Base-by-base conservation (phyloP, 2,797 vertebrate genomes). In the Alfaro cultratus region DNA sequence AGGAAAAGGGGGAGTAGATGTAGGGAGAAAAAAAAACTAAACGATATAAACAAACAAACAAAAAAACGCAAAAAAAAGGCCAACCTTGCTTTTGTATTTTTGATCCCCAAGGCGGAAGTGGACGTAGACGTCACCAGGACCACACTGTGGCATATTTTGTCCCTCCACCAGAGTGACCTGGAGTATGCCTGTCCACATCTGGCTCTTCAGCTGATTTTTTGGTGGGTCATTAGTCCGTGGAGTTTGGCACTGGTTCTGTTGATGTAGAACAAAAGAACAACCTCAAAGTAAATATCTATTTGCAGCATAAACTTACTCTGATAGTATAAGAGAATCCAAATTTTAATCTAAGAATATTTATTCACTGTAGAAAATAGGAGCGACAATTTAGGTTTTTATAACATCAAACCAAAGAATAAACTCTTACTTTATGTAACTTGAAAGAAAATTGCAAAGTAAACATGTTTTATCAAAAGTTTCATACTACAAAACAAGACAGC, bases 41-140 rank as follows among this genome's bases (percentile, higher is more conserved):
- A 31, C n/a, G 0, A 60, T 21, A 57, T 13, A 57, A 11, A 29
- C 49, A 49, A 45, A 36, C 41, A 43, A 46, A 49, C 3, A 23
- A 62, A 70, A 73, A 57, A 18, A 60, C 26, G 51, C 36, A 68
- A 31, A 60, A n/a, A 55, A 73, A 43, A n/a, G 77, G 75, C 84
- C 88, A 90, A 99, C 99, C 97, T 98, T 99, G 94, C 98, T 99
- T 83, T 96, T 99, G 92, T 97, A 99, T 90, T 96, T 98, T 93
- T 99, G 98, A 80, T 98, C 97, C 47, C 97, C 96, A 34, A 99
- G 93, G 90, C 96, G 96, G 86, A 98, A 97, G 87, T 96, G 96
- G 74, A 99, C 97, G 47, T 97, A 99, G 84, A 97, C 85, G 82
- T 99, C 97, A 6, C 96, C 95, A 29, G 96, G 87, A 67, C 95